A percentile compares a stretch with the other conserved stretches of the same genome.
These are phyloP conservation scores for Phoenicopterus ruber DNA, from an alignment of 2,113 vertebrate species.

Conservation along the genomic window DNA sequence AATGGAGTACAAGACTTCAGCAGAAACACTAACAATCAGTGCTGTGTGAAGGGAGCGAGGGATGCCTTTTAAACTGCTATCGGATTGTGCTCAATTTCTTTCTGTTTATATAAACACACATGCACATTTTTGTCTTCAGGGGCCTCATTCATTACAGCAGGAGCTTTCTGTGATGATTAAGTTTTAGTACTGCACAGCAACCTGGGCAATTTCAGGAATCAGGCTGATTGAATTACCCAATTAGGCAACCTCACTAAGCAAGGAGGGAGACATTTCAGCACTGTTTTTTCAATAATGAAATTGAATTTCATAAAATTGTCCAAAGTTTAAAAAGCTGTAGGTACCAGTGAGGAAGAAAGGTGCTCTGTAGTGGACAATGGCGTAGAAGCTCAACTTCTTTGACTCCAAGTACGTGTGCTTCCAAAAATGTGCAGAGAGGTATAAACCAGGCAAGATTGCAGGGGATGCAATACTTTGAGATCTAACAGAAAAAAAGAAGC, in stretches of 20 bases:
- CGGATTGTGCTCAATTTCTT: not conserved
- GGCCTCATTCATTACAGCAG: not conserved
- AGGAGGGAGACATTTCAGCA: not conserved
- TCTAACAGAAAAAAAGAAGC: not conserved
- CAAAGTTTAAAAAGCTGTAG: not conserved
- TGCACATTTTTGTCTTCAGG: not conserved
- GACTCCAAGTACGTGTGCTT: not conserved
- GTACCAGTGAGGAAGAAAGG: not conserved
- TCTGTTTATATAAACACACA: not conserved
- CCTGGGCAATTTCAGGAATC: conserved; percentile 20
- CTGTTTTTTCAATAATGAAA: not conserved
- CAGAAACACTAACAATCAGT: not conserved
- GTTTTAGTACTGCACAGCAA: not conserved
- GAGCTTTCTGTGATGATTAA: conserved; percentile 11
- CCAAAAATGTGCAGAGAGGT: not conserved
- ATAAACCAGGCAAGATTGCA: not conserved
- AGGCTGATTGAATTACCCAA: conserved; percentile 22
- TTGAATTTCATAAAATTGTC: not conserved
- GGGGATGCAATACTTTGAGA: not conserved
- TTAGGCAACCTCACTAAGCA: not conserved
- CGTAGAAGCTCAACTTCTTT: not conserved
- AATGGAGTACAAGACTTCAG: not conserved
- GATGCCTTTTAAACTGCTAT: not conserved
- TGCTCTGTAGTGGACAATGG: not conserved
- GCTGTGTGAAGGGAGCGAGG: not conserved